These are phyloP conservation scores for Strigamia maritima DNA, from an alignment of 2,888 invertebrate species.

Conservation along the genomic window DNA sequence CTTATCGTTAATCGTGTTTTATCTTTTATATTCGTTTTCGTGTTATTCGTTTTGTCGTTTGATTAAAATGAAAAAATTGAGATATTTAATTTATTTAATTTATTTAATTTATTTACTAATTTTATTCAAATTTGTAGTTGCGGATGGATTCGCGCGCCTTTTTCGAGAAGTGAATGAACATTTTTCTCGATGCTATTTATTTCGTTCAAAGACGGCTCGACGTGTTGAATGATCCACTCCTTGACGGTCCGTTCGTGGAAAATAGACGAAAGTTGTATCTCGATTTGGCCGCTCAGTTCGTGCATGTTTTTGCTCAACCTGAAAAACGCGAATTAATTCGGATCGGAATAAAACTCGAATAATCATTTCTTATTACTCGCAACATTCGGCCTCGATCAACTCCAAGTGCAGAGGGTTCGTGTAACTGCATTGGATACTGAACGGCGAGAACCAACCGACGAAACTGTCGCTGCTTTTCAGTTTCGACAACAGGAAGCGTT, in stretches of 20 bases:
- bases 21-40: background rate
- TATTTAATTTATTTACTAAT: too few relatives aligned
- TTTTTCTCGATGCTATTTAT: background rate
- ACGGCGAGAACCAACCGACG: slow-evolving; percentile 36
- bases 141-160: background rate
- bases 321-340: background rate
- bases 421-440: slow-evolving; percentile 12
- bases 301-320: background rate
- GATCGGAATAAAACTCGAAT: too few relatives aligned
- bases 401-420: slow-evolving; percentile 35
- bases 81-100: too few relatives aligned
- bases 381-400: background rate
- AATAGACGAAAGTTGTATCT: background rate
- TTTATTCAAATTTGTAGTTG: background rate
- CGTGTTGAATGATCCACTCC: slow-evolving; percentile 22
- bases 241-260: background rate
- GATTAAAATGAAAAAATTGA: too few relatives aligned
- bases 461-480: slow-evolving; percentile 31
- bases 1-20: background rate
- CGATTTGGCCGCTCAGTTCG: background rate
- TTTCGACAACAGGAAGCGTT: background rate
- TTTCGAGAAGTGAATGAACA: background rate
- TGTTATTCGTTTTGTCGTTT: background rate
- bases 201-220: background rate
- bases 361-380: background rate